A percentile compares a stretch with the other conserved stretches of the same genome.
These are phyloP conservation scores for Sericinus montela DNA, from an alignment of 2,888 invertebrate species.

Conservation along the genomic window DNA sequence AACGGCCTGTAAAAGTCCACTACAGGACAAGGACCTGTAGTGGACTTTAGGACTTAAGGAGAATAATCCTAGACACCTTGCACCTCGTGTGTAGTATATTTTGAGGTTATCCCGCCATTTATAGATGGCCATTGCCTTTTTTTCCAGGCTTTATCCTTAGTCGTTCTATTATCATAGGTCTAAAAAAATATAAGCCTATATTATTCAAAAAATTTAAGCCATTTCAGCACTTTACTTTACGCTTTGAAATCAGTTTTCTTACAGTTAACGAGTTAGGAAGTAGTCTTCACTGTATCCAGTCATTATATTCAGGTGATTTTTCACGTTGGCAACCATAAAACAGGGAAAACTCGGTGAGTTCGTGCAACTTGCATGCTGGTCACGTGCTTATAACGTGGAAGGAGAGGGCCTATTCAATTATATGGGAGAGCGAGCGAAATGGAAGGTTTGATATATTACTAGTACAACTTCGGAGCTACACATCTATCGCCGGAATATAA, in stretches of 20 bases:
- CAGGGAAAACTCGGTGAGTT: conserved; percentile 55
- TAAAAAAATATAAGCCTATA: too few species aligned
- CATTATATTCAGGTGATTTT: conserved; percentile 54
- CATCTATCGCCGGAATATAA: conserved; percentile 8
- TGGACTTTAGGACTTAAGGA: too few species aligned
- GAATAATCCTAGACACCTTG: too few species aligned
- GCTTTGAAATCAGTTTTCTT: conserved; percentile 2
- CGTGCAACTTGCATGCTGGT: conserved; percentile 50
- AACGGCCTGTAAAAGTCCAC: too few species aligned
- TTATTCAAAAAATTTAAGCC: too few species aligned
- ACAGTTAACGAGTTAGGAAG: conserved; percentile 1
- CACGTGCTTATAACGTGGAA: conserved; percentile 47
- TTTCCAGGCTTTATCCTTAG: too few species aligned
- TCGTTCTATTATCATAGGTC: too few species aligned
- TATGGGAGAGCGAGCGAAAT: conserved; percentile 5
- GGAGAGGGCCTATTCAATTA: conserved; percentile 15
- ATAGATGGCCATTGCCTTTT: too few species aligned
- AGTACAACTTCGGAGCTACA: conserved; percentile 30
- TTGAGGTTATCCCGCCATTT: too few species aligned
- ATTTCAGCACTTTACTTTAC: background rate
- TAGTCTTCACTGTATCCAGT: background rate
- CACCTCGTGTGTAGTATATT: too few species aligned
- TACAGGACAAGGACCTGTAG: too few species aligned
- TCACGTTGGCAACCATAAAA: conserved; percentile 60
- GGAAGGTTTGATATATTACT: conserved; percentile 10